Percentiles rank a stretch among this genome's conserved stretches.
Conservation (phyloP, 2,888 invertebrate genomes). For the Pomacea canaliculata region DNA sequence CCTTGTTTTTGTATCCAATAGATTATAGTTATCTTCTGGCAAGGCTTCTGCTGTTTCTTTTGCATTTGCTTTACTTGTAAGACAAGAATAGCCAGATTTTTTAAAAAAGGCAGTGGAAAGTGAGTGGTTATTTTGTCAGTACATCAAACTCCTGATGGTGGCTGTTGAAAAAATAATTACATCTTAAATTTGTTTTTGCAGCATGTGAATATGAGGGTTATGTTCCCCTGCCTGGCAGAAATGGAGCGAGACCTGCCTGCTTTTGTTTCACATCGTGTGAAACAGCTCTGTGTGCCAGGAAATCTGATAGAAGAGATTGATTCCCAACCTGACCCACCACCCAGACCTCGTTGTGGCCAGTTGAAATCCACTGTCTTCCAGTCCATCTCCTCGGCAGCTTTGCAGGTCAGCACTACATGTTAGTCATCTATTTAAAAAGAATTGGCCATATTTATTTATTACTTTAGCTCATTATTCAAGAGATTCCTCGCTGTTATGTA, state of each 20-base stretch:
- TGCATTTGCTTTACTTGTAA: too few species aligned
- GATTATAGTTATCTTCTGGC: too few species aligned
- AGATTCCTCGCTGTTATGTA: too few species aligned
- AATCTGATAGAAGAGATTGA: conserved; percentile 81
- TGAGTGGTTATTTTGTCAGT: too few species aligned
- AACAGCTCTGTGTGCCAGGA: conserved; percentile 80
- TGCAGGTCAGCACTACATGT: conserved; percentile 23
- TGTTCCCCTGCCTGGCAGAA: conserved; percentile 72
- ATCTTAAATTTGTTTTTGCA: conserved; percentile 23
- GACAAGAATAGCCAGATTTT: too few species aligned
- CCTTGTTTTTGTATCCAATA: too few species aligned
- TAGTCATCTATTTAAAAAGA: background rate
- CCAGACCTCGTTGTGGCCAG: conserved; percentile 77
- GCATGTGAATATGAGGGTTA: conserved; percentile 48
- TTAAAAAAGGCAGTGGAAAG: too few species aligned
- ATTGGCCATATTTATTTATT: background rate
- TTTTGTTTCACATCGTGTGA: conserved; percentile 86
- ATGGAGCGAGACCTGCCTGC: conserved; percentile 81
- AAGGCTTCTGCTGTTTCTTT: too few species aligned
- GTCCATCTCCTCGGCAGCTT: conserved; percentile 52
- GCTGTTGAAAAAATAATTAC: too few species aligned
- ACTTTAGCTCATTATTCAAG: too few species aligned
- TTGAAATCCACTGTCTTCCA: conserved; percentile 76
- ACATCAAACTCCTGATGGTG: too few species aligned
- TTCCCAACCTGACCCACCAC: conserved; percentile 73